Evolutionary conservation across 92 coral and sea anemone species (phyloP).

Genomic region (Pocillopora meandrina): DNA sequence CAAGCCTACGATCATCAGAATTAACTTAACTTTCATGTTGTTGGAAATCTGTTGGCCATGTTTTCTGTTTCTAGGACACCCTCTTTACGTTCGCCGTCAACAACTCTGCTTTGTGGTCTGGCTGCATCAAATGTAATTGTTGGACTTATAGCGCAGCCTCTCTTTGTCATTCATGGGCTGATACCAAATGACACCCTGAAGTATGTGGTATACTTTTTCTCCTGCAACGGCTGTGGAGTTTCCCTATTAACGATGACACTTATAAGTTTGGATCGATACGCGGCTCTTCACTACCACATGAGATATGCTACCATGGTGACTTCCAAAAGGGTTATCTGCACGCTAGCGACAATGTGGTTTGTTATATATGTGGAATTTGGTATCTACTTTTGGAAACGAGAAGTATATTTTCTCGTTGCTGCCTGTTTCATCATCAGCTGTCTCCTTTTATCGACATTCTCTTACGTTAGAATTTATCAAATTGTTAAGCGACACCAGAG

Average conservation of each 20-base stretch:
- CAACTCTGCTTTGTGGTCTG: not conserved
- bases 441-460: not conserved
- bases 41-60: not conserved
- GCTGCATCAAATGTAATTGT: conserved; percentile 6
- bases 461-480: not conserved
- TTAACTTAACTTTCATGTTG: conserved; percentile 6
- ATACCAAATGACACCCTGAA: too few relatives aligned
- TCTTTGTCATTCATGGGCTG: not conserved
- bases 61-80: not conserved
- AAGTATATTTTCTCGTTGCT: not conserved
- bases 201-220: too few relatives aligned
- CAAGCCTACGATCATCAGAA: not conserved
- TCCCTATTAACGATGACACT: not conserved
- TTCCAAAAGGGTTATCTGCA: not conserved
- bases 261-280: conserved; percentile 13
- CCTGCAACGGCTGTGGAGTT: not conserved
- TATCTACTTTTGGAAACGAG: not conserved
- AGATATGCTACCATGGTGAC: conserved; percentile 11
- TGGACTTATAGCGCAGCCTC: conserved; percentile 12
- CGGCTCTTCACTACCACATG: conserved; percentile 20
- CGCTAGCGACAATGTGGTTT: not conserved
- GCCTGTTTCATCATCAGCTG: not conserved
- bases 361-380: not conserved
- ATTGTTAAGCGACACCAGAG: not conserved
- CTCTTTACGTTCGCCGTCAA: not conserved